Conservation (phyloP, 1,140 invertebrate genomes). For the Metopolophium dirhodum region DNA sequence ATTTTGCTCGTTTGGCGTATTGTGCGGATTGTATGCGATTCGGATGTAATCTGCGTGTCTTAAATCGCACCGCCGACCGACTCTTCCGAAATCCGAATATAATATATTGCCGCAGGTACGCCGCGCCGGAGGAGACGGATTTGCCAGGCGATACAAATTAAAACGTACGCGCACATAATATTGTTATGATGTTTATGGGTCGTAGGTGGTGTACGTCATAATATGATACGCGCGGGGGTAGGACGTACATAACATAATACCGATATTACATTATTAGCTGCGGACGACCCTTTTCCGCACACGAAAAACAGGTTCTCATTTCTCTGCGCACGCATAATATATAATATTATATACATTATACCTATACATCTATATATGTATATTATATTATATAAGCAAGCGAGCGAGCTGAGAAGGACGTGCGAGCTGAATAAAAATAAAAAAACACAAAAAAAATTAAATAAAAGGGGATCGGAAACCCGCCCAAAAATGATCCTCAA, state of each 20-base stretch:
- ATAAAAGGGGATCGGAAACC: slow-evolving; percentile 34
- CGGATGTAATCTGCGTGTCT: too few species aligned
- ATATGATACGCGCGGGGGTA: neutral
- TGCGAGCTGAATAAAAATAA: slow-evolving; percentile 17
- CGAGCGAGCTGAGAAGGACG: neutral
- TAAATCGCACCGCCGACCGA: neutral
- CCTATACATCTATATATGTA: neutral
- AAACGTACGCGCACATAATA: neutral
- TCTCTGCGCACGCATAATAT: neutral
- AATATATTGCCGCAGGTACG: neutral
- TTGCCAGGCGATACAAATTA: neutral
- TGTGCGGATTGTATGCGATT: too few species aligned
- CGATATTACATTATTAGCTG: neutral
- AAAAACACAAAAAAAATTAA: slow-evolving; percentile 26
- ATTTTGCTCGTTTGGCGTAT: too few species aligned
- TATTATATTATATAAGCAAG: too few species aligned
- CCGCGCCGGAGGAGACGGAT: neutral
- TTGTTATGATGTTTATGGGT: neutral
- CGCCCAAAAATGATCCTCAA: slow-evolving; percentile 42
- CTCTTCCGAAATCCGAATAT: neutral
- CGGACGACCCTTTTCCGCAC: neutral
- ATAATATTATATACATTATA: neutral
- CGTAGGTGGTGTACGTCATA: neutral
- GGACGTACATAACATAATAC: neutral
- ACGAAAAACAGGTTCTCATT: neutral